Conservation (phyloP, 2,113 vertebrate genomes). For the Alaudala cheleensis region DNA sequence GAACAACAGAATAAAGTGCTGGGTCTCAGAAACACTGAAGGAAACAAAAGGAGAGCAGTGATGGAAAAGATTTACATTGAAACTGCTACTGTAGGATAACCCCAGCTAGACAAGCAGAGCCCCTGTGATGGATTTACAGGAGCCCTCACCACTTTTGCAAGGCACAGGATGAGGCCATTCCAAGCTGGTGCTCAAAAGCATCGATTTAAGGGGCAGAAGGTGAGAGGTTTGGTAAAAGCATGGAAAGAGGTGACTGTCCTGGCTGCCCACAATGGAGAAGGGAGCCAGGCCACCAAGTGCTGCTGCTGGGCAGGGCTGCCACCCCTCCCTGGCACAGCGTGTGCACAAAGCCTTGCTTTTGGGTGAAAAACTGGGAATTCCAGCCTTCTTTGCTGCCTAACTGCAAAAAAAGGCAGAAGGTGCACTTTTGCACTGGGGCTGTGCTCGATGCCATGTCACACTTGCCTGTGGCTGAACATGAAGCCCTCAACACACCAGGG, state of each 20-base stretch:
- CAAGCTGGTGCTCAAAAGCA: not conserved
- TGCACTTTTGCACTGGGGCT: not conserved
- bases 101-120: not conserved
- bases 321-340: fast-evolving
- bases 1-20: not conserved
- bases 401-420: not conserved
- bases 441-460: not conserved
- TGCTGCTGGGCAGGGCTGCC: not conserved
- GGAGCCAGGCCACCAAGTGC: not conserved
- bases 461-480: not conserved
- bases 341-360: not conserved
- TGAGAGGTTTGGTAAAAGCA: not conserved
- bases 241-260: not conserved
- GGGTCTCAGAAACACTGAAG: not conserved
- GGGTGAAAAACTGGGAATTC: not conserved
- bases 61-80: not conserved
- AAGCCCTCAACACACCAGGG: not conserved
- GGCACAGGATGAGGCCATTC: not conserved
- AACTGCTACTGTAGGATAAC: not conserved
- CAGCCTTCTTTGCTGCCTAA: not conserved
- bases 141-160: not conserved
- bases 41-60: not conserved
- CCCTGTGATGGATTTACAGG: not conserved
- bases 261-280: fast-evolving
- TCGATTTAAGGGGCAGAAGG: fast-evolving